These are phyloP conservation scores for Limnodromus scolopaceus DNA, from an alignment of 2,797 vertebrate species.

Conservation along the genomic window DNA sequence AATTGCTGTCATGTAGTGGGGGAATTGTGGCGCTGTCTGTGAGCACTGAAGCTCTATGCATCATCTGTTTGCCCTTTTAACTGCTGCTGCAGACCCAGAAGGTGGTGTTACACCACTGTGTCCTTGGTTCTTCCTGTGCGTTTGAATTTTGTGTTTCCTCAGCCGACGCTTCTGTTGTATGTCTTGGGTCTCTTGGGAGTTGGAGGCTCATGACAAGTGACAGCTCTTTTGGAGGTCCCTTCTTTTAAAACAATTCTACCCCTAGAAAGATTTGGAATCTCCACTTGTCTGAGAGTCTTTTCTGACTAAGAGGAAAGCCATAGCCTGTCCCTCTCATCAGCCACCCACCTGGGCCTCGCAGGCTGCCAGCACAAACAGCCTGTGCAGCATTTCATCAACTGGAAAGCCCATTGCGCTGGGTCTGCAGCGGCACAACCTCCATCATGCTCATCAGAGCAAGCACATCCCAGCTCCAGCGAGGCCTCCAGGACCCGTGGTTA, in stretches of 20 bases:
- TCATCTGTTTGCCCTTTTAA: background rate
- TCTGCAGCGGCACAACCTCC: background rate
- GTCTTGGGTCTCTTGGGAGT: background rate
- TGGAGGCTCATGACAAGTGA: accelerated
- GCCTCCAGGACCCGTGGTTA: accelerated
- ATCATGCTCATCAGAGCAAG: accelerated
- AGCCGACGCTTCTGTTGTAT: accelerated
- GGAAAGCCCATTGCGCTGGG: background rate
- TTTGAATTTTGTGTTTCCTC: background rate
- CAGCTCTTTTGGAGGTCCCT: background rate
- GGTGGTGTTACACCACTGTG: accelerated
- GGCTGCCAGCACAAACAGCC: background rate
- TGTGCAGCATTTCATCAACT: accelerated
- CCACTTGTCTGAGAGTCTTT: background rate
- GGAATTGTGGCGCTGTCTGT: background rate
- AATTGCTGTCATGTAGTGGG: background rate
- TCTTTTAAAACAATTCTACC: background rate
- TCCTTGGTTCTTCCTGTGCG: accelerated
- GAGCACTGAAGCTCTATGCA: background rate
- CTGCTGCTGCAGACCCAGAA: background rate
- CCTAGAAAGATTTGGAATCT: background rate
- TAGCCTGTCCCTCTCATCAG: background rate
- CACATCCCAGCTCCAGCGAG: accelerated
- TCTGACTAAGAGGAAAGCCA: background rate
- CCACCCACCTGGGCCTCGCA: accelerated